These are phyloP conservation scores for Tachuris rubrigastra DNA, from an alignment of 2,113 vertebrate genomes.

Conservation along the genomic window DNA sequence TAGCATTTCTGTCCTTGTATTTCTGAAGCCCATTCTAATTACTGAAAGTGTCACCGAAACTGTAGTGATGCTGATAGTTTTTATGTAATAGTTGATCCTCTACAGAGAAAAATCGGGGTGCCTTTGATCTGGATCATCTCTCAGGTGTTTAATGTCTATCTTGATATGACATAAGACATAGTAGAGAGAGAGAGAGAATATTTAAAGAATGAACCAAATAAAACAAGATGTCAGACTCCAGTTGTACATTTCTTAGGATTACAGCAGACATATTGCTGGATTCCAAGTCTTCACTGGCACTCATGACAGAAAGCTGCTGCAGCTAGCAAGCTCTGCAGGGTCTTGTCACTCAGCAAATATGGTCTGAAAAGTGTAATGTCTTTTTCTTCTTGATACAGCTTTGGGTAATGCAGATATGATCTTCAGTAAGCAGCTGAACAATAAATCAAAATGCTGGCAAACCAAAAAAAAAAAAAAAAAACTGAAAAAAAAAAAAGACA, in stretches of 20 bases:
- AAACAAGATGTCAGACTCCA: constrained; percentile 21
- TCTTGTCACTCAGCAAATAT: not conserved
- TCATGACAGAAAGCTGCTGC: not conserved
- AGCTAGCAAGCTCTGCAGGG: constrained; percentile 9
- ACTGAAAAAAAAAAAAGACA: not conserved
- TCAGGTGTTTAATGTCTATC: not conserved
- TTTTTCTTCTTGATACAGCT: not conserved
- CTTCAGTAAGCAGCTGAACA: not conserved
- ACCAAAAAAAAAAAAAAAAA: not conserved
- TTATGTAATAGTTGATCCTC: not conserved
- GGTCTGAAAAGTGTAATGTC: not conserved
- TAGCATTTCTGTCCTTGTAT: not conserved
- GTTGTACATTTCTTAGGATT: not conserved
- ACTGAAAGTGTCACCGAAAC: not conserved
- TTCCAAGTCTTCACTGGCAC: not conserved
- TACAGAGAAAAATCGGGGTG: not conserved
- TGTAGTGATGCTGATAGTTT: not conserved
- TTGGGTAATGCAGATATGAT: not conserved
- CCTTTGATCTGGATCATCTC: constrained; percentile 9
- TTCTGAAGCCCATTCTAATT: not conserved
- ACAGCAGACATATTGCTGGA: constrained; percentile 8
- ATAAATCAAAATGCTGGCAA: not conserved
- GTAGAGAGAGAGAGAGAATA: not conserved
- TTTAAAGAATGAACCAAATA: constrained; percentile 19
- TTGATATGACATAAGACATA: not conserved